Evolutionary conservation across 1,140 invertebrate genomes (phyloP), one percentile per base, ranked within the genome.

Genomic region (Maconellicoccus hirsutus): DNA sequence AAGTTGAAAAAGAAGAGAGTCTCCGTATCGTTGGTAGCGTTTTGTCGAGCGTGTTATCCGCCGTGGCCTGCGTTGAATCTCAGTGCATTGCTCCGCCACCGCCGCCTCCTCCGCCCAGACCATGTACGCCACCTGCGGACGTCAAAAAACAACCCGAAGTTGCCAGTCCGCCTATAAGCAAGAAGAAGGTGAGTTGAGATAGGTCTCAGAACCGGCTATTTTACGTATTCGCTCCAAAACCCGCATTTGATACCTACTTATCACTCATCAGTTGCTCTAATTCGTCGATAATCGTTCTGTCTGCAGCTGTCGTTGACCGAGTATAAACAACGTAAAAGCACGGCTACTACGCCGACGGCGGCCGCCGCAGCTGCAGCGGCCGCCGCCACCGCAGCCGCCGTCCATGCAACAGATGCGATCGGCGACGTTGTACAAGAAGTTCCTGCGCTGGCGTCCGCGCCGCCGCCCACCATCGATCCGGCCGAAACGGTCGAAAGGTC

Each of bases 391-490:
- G n/a, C 42, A 4, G n/a, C 16, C 42, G 42, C n/a, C 16, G 42
- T 19, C 12, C 4, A 12, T 6, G 12, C 3, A 6, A 33, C 42
- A 19, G 42, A 52, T 16, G 16, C n/a, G 6, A 19, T 52, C 61
- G 61, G 61, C 21, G 61, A 66, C 61, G 61, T 66, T 10, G 61
- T 26, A 3, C 61, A 66, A 66, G 61, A 66, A 66, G 61, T 66
- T 25, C 61, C 61, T 22, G 25, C 61, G 2, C 25, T 66, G 19
- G 61, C 61, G 7, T 25, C 21, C 4, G 61, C 61, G 3, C 61
- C 61, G 25, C 61, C 61, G 1, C 61, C 61, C 1, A 66, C 61
- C 2, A 66, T 66, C 61, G 61, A 66, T 66, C 61, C 61, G 25
- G 61, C 22, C 19, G 52, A 59, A 6, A 59, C 16, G 16, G 52